phyloP scores from a whole-genome alignment of 2,888 invertebrate species.

The Atrina japonica region DNA sequence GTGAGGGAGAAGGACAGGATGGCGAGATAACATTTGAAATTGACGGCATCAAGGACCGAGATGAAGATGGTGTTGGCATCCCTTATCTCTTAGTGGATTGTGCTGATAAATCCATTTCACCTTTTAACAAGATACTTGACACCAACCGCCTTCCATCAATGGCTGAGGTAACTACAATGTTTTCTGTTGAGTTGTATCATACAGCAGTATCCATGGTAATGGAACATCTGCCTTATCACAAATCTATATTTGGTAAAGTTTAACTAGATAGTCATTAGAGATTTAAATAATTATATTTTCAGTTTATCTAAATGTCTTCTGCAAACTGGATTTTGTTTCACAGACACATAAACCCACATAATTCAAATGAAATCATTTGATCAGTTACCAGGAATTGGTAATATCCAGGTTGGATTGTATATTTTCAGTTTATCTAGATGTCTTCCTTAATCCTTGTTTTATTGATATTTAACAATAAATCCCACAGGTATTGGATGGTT shows the following conservation, averaged over 20 bases:
- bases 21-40: slow-evolving; percentile 49
- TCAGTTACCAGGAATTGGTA: no score
- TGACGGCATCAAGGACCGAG: slow-evolving; percentile 66
- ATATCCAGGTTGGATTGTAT: neutral
- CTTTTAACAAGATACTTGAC: slow-evolving; percentile 53
- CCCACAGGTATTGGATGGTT: slow-evolving; percentile 80
- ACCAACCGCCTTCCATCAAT: slow-evolving; percentile 67
- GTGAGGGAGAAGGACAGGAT: slow-evolving; percentile 55
- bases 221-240: no score
- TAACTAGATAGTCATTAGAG: no score
- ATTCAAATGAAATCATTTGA: no score
- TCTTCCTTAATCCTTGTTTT: slow-evolving; percentile 21
- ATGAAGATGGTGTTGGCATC: slow-evolving; percentile 75
- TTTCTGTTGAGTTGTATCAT: no score
- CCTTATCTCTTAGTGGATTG: slow-evolving; percentile 77
- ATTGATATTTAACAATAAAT: no score
- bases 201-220: no score
- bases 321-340: no score
- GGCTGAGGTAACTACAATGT: slow-evolving; percentile 75
- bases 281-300: no score
- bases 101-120: slow-evolving; percentile 55
- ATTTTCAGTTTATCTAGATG: neutral
- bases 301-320: no score
- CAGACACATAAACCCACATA: no score
- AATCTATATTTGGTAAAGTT: no score